Percentiles rank a stretch among this genome's conserved stretches.
Conservation (phyloP, 2,113 vertebrate species). For the Lates calcarifer region DNA sequence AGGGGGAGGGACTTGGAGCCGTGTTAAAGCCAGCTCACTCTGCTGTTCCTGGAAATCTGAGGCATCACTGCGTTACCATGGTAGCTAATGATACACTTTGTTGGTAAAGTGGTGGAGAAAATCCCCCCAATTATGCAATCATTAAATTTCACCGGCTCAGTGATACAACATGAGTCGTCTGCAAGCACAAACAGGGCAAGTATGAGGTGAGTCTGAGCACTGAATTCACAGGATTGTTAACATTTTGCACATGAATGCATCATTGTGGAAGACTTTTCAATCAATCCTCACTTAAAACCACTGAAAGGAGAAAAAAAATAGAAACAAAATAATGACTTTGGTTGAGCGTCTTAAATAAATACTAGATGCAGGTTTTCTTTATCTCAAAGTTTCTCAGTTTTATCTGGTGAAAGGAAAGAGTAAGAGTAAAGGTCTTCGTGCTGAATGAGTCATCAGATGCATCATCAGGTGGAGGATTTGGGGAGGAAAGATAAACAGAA, state of each 20-base stretch:
- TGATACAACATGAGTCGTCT: neutral
- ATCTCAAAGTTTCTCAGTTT: neutral
- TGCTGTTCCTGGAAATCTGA: conserved; percentile 49
- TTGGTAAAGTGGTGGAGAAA: conserved; percentile 11
- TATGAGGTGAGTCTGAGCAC: neutral
- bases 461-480: neutral
- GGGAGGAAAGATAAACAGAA: conserved; percentile 10
- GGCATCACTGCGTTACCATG: conserved; percentile 33
- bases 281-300: no score
- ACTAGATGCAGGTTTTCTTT: neutral
- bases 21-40: conserved; percentile 33
- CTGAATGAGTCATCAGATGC: conserved; percentile 8
- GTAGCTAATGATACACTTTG: conserved; percentile 15
- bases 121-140: neutral
- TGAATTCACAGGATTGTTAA: neutral
- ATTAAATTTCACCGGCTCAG: neutral
- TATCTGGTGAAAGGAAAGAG: neutral
- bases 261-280: no score
- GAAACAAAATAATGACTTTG: no score
- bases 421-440: neutral
- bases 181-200: neutral
- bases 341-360: neutral
- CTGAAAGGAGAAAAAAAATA: no score
- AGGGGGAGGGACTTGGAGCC: conserved; percentile 7
- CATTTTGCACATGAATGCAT: neutral